These are phyloP conservation scores for Cataglyphis livida DNA, from an alignment of 2,888 invertebrate genomes.

Conservation along the genomic window DNA sequence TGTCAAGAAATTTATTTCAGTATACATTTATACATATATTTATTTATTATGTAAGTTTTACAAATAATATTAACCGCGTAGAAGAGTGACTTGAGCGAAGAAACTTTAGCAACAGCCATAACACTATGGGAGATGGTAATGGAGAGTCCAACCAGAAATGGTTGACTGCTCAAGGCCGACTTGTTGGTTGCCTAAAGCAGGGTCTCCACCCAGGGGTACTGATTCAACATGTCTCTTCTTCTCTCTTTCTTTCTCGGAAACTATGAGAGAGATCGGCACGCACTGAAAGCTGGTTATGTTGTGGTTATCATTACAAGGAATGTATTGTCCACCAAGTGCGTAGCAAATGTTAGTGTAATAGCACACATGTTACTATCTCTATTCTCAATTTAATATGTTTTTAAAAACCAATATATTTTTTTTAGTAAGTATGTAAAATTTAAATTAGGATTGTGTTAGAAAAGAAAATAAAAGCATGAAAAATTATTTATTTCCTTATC, in stretches of 20 bases:
- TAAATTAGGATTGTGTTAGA: background rate
- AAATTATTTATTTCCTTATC: background rate
- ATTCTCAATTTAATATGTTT: background rate
- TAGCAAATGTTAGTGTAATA: conserved; percentile 12
- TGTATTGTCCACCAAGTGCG: conserved; percentile 23
- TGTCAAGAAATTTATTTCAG: background rate
- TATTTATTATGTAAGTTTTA: conserved; percentile 47
- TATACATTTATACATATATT: background rate
- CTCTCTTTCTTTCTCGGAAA: conserved; percentile 37
- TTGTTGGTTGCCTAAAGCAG: conserved; percentile 80
- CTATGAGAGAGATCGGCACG: conserved; percentile 50
- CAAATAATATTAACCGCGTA: conserved; percentile 61
- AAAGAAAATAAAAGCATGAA: background rate
- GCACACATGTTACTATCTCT: background rate
- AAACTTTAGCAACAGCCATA: conserved; percentile 80
- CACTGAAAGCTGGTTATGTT: conserved; percentile 71
- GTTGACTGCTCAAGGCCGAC: conserved; percentile 81
- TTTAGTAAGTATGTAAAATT: background rate
- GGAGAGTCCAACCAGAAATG: conserved; percentile 64
- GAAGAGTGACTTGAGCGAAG: conserved; percentile 68
- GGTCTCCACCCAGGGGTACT: conserved; percentile 62
- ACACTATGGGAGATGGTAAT: conserved; percentile 75
- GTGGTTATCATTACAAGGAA: conserved; percentile 70
- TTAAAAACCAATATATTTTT: background rate
- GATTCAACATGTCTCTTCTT: conserved; percentile 40